A percentile compares a stretch with the other conserved stretches of the same genome.
phyloP scores from a whole-genome alignment of 2,888 invertebrate genomes.

The Scotopteryx bipunctaria region DNA sequence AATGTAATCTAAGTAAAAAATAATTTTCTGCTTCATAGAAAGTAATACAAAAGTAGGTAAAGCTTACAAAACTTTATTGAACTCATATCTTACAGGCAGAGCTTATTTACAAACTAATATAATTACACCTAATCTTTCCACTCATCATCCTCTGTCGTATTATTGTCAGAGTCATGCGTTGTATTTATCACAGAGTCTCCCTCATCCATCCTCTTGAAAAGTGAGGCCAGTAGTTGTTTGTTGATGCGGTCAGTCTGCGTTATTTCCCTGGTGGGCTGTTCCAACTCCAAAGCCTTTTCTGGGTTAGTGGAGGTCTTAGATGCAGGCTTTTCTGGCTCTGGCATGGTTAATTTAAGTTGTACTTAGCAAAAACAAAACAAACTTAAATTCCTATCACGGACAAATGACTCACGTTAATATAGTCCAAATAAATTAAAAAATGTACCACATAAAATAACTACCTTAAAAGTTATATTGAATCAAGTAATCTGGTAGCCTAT shows the following conservation, averaged over 20 bases:
- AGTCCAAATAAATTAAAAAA: neutral
- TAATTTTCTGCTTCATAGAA: neutral
- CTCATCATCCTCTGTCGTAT: conserved; percentile 62
- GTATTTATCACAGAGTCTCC: conserved; percentile 59
- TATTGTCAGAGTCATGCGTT: conserved; percentile 64
- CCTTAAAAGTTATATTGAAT: neutral
- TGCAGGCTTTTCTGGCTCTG: conserved; percentile 62
- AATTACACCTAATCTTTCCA: conserved; percentile 57
- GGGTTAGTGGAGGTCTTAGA: conserved; percentile 40
- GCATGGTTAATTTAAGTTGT: conserved; percentile 51
- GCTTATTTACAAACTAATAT: conserved; percentile 12
- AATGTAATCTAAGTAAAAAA: too few relatives aligned
- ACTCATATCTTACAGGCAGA: conserved; percentile 4
- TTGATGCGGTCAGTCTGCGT: conserved; percentile 87
- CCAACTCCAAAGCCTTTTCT: conserved; percentile 36
- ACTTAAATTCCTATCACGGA: neutral
- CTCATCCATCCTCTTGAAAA: conserved; percentile 84
- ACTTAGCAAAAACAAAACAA: conserved; percentile 41
- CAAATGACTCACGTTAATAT: conserved; percentile 8
- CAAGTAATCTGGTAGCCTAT: conserved; percentile 5
- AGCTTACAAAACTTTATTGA: conserved; percentile 12
- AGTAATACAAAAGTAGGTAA: neutral
- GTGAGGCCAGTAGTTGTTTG: conserved; percentile 85
- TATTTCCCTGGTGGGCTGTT: conserved; percentile 72
- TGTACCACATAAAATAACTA: neutral